Evolutionary conservation across 2,797 vertebrate genomes (phyloP).

Genomic region (Sciaenops ocellatus): DNA sequence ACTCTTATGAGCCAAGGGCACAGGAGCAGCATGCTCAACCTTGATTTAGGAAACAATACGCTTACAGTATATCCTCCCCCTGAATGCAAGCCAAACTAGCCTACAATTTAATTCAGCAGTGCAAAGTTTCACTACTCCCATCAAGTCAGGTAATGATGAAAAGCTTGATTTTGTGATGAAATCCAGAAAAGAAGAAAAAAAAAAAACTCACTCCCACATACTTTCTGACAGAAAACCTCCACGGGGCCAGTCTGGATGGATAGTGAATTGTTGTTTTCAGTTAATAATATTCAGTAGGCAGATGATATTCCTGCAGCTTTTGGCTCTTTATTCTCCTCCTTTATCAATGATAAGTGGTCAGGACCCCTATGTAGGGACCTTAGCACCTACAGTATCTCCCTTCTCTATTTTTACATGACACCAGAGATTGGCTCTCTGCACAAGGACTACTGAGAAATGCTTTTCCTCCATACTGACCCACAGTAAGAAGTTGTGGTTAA

Average conservation of each 20-base stretch:
- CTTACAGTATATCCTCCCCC: slow-evolving; percentile 13
- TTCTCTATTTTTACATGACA: slow-evolving; percentile 35
- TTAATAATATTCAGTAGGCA: slow-evolving; percentile 57
- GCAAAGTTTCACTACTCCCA: slow-evolving; percentile 23
- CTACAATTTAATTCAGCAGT: slow-evolving; percentile 15
- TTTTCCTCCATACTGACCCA: slow-evolving; percentile 13
- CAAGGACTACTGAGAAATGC: slow-evolving; percentile 11
- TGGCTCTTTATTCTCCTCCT: slow-evolving; percentile 60
- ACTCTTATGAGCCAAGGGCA: slow-evolving; percentile 15
- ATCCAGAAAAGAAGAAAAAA: slow-evolving; percentile 2
- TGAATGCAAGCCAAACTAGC: slow-evolving; percentile 35
- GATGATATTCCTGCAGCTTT: slow-evolving; percentile 59
- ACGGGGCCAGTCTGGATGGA: slow-evolving; percentile 34
- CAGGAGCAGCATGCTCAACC: slow-evolving; percentile 9
- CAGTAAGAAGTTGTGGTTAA: neutral
- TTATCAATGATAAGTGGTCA: slow-evolving; percentile 53
- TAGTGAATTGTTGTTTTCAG: slow-evolving; percentile 49
- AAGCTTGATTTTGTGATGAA: slow-evolving; percentile 44
- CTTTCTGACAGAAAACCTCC: slow-evolving; percentile 26
- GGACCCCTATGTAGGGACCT: slow-evolving; percentile 26
- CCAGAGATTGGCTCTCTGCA: slow-evolving; percentile 35
- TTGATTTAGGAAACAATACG: slow-evolving; percentile 38
- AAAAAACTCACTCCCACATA: slow-evolving; percentile 18
- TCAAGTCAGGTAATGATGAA: slow-evolving; percentile 37
- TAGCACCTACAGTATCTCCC: slow-evolving; percentile 16